These are phyloP conservation scores for Cavia porcellus DNA, from an alignment of 2,113 vertebrate genomes.

Conservation along the genomic window DNA sequence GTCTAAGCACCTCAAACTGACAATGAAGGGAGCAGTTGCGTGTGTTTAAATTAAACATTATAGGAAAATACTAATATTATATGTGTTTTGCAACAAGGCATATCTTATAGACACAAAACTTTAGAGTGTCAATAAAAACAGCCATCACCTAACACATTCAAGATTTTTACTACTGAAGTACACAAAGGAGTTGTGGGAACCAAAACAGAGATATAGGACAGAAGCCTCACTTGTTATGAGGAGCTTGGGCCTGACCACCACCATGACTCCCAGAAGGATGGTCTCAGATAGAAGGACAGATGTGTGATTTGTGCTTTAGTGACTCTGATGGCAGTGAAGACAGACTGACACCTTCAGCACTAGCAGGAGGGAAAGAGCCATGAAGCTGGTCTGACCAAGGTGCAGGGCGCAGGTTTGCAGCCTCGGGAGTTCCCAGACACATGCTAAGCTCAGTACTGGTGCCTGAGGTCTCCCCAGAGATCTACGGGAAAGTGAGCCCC, in stretches of 20 bases:
- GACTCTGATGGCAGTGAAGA: not conserved
- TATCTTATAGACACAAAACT: not conserved
- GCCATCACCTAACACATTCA: not conserved
- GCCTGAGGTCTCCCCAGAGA: not conserved
- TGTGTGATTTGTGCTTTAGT: not conserved
- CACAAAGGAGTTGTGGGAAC: not conserved
- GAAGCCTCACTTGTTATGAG: not conserved
- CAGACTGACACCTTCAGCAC: not conserved
- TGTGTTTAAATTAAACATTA: not conserved
- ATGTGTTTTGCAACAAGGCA: not conserved
- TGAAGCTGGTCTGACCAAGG: not conserved
- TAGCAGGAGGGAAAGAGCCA: not conserved
- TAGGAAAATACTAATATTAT: not conserved
- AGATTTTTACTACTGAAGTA: not conserved
- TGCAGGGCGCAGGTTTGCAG: not conserved
- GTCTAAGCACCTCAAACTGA: not conserved
- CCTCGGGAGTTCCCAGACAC: not conserved
- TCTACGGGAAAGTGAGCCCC: not conserved
- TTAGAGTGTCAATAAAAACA: not conserved
- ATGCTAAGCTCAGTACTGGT: not conserved
- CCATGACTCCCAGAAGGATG: no score
- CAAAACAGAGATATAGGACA: not conserved
- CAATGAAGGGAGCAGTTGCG: not conserved
- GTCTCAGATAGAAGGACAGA: not conserved
- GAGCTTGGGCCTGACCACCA: not conserved